A percentile compares a stretch with the other conserved stretches of the same genome.
These are phyloP conservation scores for Sapajus apella DNA, from an alignment of 2,113 vertebrate species.

Conservation along the genomic window DNA sequence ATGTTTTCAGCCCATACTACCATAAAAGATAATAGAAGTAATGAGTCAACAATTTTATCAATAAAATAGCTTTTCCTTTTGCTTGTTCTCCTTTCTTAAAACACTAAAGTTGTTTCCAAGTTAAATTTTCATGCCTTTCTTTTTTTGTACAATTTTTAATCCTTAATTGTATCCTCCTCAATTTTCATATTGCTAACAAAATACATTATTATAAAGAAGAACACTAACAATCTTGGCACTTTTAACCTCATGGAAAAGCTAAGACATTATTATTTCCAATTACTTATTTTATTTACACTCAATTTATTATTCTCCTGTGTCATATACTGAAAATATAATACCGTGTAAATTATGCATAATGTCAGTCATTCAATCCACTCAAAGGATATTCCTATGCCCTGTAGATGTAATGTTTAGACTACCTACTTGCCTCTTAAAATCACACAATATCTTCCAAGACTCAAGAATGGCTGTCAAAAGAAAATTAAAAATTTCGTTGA, in stretches of 20 bases:
- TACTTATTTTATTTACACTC: neutral
- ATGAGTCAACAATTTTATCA: neutral
- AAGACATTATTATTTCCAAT: neutral
- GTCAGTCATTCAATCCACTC: neutral
- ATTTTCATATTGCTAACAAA: neutral
- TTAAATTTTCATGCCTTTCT: neutral
- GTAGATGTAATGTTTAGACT: neutral
- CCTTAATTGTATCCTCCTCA: constrained; percentile 4
- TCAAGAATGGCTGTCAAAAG: neutral
- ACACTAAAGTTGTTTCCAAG: neutral
- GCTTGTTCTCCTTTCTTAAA: neutral
- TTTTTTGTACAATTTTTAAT: neutral
- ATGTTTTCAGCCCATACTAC: neutral
- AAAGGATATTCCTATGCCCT: accelerated
- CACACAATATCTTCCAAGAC: neutral
- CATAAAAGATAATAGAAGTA: neutral
- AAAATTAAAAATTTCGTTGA: neutral
- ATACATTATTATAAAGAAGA: neutral
- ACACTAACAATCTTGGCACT: neutral
- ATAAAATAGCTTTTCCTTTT: neutral
- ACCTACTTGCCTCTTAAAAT: neutral
- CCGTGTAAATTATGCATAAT: too few species aligned
- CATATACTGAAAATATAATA: neutral
- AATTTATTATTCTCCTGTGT: neutral
- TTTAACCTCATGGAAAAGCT: neutral